Percentiles rank a stretch among this genome's conserved stretches.
These are phyloP conservation scores for Hylomyscus alleni DNA, from an alignment of 2,797 vertebrate genomes.

Conservation along the genomic window DNA sequence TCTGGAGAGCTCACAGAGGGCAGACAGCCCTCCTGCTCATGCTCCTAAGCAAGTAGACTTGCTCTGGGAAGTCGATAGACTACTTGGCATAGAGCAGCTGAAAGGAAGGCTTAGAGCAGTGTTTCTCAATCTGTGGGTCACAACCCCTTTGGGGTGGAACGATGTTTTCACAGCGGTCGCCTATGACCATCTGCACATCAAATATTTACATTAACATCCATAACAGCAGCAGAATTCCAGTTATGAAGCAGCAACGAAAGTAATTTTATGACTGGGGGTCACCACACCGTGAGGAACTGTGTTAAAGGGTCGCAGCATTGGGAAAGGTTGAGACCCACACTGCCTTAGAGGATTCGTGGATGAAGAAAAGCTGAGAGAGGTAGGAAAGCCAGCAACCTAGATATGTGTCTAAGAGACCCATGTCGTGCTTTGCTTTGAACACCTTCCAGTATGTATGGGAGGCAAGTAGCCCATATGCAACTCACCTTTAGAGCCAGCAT, in stretches of 20 bases:
- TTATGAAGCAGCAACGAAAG: not conserved
- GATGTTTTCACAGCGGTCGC: not conserved
- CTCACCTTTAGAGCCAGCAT: too few relatives aligned
- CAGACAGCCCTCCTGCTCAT: not conserved
- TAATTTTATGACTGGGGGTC: too few relatives aligned
- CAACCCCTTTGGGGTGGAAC: too few relatives aligned
- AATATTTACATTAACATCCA: not conserved
- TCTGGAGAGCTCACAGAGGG: not conserved
- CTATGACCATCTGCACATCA: not conserved
- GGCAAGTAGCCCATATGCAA: too few relatives aligned
- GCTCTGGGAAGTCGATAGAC: not conserved
- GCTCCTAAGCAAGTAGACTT: not conserved
- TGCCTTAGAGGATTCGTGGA: not conserved
- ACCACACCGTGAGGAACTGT: not conserved
- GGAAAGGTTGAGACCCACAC: not conserved
- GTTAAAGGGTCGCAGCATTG: not conserved
- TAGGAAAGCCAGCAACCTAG: not conserved
- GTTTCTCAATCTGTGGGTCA: not conserved
- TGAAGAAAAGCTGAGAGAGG: not conserved
- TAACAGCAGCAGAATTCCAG: not conserved
- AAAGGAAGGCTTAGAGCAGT: not conserved
- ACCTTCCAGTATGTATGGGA: not conserved
- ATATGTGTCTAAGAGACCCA: not conserved
- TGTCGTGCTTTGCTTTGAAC: fast-evolving
- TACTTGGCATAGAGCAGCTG: not conserved